Percentiles rank a stretch among this genome's conserved stretches.
phyloP scores from a whole-genome alignment of 2,113 vertebrate genomes.

The Cettia cetti region DNA sequence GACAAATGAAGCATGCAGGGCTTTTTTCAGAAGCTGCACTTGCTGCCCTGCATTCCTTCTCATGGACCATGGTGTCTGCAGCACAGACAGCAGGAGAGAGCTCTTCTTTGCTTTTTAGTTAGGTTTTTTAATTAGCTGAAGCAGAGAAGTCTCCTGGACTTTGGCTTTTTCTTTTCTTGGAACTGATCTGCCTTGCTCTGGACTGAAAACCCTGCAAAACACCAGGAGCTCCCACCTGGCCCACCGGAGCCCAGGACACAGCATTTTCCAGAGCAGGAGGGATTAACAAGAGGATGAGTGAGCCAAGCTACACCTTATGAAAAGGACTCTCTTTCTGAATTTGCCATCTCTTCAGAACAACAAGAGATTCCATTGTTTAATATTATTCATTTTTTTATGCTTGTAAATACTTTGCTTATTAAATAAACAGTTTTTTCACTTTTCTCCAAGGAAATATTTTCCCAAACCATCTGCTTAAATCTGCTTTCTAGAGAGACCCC shows the following conservation, averaged over 20 bases:
- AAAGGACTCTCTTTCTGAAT: neutral
- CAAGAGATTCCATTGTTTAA: neutral
- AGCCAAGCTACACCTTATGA: fast-evolving
- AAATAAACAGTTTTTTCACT: neutral
- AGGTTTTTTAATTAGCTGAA: neutral
- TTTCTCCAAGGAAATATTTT: neutral
- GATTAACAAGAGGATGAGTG: neutral
- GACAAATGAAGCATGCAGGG: no score
- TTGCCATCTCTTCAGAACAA: neutral
- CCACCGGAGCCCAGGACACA: fast-evolving
- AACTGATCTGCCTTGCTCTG: neutral
- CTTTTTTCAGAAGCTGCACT: neutral
- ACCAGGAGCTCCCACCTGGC: neutral
- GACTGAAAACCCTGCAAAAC: neutral
- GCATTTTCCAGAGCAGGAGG: neutral
- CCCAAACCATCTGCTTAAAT: neutral
- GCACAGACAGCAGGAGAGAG: neutral
- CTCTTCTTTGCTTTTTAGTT: neutral
- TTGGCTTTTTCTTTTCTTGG: neutral
- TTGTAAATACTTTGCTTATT: neutral
- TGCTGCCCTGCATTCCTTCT: neutral
- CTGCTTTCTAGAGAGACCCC: no score
- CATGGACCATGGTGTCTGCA: neutral
- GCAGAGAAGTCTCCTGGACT: neutral
- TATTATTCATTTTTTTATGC: neutral